phyloP scores from a whole-genome alignment of 2,797 vertebrate genomes.

The Parotocinclus haroldoi region DNA sequence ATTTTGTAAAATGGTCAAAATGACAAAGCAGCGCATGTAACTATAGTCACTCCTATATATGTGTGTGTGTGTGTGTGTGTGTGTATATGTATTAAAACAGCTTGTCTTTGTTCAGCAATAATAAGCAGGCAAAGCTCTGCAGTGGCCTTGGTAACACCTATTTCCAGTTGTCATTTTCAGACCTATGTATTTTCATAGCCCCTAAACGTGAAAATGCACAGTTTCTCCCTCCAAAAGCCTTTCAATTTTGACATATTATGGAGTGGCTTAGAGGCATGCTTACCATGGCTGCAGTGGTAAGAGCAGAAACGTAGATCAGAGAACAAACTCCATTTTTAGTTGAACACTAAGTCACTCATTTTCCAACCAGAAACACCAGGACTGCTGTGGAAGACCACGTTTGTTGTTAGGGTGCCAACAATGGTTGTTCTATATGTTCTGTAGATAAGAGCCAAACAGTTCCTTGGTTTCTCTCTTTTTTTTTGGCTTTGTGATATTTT shows the following conservation, averaged over 20 bases:
- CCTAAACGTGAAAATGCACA: slow-evolving; percentile 31
- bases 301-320: slow-evolving; percentile 31
- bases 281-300: slow-evolving; percentile 15
- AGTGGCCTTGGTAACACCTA: slow-evolving; percentile 9
- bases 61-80: too few species aligned
- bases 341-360: slow-evolving; percentile 29
- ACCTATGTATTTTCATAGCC: slow-evolving; percentile 25
- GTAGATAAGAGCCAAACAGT: too few species aligned
- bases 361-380: slow-evolving; percentile 34
- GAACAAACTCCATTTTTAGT: slow-evolving; percentile 34
- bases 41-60: too few species aligned
- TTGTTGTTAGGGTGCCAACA: neutral
- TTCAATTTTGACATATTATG: slow-evolving; percentile 9
- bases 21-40: too few species aligned
- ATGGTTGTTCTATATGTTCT: slow-evolving; percentile 1
- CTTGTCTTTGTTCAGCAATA: slow-evolving; percentile 15
- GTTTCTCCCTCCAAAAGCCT: slow-evolving; percentile 19
- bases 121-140: neutral
- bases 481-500: too few species aligned
- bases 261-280: slow-evolving; percentile 32
- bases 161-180: slow-evolving; percentile 38
- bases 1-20: too few species aligned
- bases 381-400: slow-evolving; percentile 28
- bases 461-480: neutral
- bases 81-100: neutral